These are phyloP conservation scores for Nephrotoma appendiculata DNA, from an alignment of 2,888 invertebrate genomes.

Conservation along the genomic window DNA sequence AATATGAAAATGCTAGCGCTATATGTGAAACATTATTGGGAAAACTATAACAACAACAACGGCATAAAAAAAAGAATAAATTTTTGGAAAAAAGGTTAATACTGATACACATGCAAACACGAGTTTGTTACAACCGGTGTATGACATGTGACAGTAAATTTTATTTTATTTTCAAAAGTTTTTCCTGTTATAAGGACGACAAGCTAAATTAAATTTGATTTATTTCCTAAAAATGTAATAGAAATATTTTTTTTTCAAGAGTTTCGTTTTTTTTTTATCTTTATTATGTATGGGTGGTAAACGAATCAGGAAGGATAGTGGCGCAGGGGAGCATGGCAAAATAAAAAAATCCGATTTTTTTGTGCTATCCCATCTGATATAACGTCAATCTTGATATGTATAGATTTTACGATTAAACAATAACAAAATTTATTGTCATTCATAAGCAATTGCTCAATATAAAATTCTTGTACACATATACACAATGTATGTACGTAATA, in stretches of 20 bases:
- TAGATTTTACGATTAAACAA: neutral
- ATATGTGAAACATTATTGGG: neutral
- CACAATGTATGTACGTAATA: neutral
- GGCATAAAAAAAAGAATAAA: neutral
- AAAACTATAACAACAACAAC: neutral
- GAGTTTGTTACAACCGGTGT: neutral
- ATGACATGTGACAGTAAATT: neutral
- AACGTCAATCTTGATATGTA: neutral
- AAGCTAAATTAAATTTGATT: neutral
- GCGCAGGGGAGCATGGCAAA: neutral
- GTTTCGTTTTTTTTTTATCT: neutral
- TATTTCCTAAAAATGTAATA: neutral
- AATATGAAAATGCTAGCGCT: neutral
- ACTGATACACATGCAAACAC: neutral
- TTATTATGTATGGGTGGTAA: too few relatives aligned
- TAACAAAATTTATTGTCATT: neutral
- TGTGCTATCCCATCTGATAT: neutral
- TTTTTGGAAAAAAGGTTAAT: neutral
- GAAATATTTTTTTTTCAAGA: neutral
- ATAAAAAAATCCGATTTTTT: neutral
- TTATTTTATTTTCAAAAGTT: neutral
- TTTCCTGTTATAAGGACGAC: neutral
- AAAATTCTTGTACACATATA: neutral
- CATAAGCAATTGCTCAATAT: neutral
- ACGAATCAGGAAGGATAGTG: neutral